Base-by-base conservation (phyloP, 2,888 invertebrate genomes). In the Gymnosoma rotundatum region DNA sequence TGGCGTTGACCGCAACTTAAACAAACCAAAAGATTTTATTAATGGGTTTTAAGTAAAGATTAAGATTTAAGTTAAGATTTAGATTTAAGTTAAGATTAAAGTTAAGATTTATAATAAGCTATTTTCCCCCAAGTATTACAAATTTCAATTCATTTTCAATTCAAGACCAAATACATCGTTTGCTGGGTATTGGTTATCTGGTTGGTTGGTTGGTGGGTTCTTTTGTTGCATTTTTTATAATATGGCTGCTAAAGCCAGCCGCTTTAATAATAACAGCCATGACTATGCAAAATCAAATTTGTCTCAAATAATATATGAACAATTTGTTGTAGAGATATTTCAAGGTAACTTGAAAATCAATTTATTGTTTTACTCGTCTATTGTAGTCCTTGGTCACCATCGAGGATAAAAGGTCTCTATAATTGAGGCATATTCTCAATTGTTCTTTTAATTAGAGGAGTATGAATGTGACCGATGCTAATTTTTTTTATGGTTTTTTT, bases 371-470 rank as follows among this genome's bases (percentile, higher is more conserved):
- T 7, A 32, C n/a, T 58, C 32, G 32, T 21, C 6, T 21, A 25
- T 4, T 21, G 36, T 38, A 6, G 38, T 60, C 12, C 32, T n/a
- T 52, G 61, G 50, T 61, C 50, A 48, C 70, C 42, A 48, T 70
- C 50, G 36, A 56, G 14, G 5, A 50, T 20, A 72, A 72, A 64
- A 72, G 14, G 36, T 72, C 48, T 50, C 12, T 6, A 66, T 81
- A 81, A 81, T 81, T 81, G 67, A 75, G 56, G 48, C 74, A 81
- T 75, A 69, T 81, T 75, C 80, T 75, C 80, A 78, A 86, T 82
- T 78, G 50, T 76, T 69, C 83, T 75, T 75, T 64, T 32, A 86
- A 76, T 72, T 86, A 60, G 78, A 84, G 66, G 73, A 74, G 66
- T 38, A 50, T 25, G 12, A 36, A 64, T 64, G 56, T 72, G 72